These are phyloP conservation scores for Astropecten irregularis DNA, from an alignment of 53 echinoderm and acorn worm species.

Conservation along the genomic window DNA sequence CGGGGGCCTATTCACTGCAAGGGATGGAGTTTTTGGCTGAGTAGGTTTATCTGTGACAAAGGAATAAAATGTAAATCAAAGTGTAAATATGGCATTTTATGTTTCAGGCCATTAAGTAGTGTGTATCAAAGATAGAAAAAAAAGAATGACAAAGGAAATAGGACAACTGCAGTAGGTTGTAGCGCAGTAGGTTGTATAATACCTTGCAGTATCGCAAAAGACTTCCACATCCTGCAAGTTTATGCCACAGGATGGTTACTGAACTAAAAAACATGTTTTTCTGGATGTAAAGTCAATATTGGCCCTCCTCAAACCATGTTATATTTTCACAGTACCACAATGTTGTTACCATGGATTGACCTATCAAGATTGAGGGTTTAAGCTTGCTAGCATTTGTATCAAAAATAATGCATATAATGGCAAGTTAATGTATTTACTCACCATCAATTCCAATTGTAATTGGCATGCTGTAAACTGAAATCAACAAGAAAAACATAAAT, in stretches of 20 bases:
- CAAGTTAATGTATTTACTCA: background rate
- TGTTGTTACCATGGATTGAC: conserved; percentile 17
- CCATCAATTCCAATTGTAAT: conserved; percentile 7
- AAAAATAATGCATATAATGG: conserved; percentile 8
- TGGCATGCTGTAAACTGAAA: conserved; percentile 21
- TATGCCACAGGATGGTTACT: conserved; percentile 23
- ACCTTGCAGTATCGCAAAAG: conserved; percentile 16
- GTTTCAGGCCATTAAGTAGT: background rate
- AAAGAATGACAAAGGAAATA: conserved; percentile 16
- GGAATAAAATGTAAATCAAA: conserved; percentile 21
- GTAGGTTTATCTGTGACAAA: conserved; percentile 14
- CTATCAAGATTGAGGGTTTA: conserved; percentile 15
- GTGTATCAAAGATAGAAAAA: no score
- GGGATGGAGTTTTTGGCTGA: conserved; percentile 12
- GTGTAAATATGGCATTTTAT: conserved; percentile 13
- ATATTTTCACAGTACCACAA: conserved; percentile 8
- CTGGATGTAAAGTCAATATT: background rate
- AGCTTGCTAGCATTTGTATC: conserved; percentile 19
- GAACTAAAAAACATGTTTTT: background rate
- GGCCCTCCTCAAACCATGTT: conserved; percentile 4
- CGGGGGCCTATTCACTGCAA: conserved; percentile 14
- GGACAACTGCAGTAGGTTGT: conserved; percentile 16
- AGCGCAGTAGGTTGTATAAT: conserved; percentile 11
- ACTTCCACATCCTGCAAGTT: conserved; percentile 5
- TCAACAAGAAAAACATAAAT: conserved; percentile 18